Conservation (phyloP, 2,797 vertebrate genomes). For the Malacoctenus gilli region DNA sequence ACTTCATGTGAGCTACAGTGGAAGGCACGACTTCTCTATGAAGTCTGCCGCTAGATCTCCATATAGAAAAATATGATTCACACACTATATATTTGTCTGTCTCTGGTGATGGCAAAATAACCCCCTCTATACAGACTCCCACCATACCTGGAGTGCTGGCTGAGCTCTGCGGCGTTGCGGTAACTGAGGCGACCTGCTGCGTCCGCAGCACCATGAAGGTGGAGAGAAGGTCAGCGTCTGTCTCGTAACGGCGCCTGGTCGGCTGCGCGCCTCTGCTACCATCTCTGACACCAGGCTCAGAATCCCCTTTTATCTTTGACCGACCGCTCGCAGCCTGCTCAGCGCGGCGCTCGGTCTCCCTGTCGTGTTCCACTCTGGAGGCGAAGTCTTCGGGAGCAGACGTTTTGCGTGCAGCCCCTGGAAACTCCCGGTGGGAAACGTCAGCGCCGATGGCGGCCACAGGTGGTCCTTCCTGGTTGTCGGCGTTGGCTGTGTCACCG, state of each 20-base stretch:
- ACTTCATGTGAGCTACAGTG: no score
- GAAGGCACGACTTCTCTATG: no score
- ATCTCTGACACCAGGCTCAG: slow-evolving; percentile 17
- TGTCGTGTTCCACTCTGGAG: background rate
- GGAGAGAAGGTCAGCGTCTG: slow-evolving; percentile 81
- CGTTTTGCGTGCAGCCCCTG: background rate
- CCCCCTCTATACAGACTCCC: no score
- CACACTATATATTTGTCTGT: no score
- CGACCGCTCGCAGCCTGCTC: background rate
- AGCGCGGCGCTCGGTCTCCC: background rate
- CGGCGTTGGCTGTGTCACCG: background rate
- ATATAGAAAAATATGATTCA: no score
- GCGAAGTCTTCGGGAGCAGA: background rate
- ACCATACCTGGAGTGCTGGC: background rate
- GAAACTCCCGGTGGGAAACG: background rate
- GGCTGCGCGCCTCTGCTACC: slow-evolving; percentile 4
- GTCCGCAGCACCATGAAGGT: slow-evolving; percentile 88
- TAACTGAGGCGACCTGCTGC: slow-evolving; percentile 52
- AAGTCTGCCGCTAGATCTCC: no score
- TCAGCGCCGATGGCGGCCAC: background rate
- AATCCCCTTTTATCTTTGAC: no score
- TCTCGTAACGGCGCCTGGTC: slow-evolving; percentile 33
- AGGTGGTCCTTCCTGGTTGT: slow-evolving; percentile 6
- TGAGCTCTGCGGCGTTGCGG: slow-evolving; percentile 11
- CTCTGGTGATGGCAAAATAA: no score